Evolutionary conservation across 2,797 vertebrate species (phyloP).

Genomic region (Scyliorhinus canicula): DNA sequence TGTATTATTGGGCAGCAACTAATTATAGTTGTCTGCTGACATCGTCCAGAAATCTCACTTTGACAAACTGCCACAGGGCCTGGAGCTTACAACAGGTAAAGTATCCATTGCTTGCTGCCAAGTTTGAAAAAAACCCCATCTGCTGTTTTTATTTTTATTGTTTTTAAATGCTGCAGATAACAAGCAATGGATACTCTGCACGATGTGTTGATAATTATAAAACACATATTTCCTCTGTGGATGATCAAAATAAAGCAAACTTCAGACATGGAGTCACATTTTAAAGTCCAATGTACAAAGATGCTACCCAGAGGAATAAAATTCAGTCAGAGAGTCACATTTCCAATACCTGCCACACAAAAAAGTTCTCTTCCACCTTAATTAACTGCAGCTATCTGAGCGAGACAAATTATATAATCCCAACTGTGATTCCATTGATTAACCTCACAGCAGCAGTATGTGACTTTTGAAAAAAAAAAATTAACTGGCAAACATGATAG

Average conservation of each 20-base stretch:
- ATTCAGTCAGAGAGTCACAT: neutral
- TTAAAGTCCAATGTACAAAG: too few species aligned
- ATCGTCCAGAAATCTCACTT: neutral
- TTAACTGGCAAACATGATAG: neutral
- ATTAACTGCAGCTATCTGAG: neutral
- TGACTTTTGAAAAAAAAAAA: too few species aligned
- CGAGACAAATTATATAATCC: neutral
- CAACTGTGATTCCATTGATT: neutral
- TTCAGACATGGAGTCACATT: neutral
- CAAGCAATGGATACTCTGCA: neutral
- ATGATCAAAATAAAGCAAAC: neutral
- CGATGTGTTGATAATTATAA: slow-evolving; percentile 49
- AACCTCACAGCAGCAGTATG: too few species aligned
- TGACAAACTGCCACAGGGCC: neutral
- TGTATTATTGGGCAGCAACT: neutral
- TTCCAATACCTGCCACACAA: too few species aligned
- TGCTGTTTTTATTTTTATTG: neutral
- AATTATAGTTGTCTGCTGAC: neutral
- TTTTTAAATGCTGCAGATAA: neutral
- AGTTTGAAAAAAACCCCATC: neutral
- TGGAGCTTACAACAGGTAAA: neutral
- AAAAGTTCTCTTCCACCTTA: neutral
- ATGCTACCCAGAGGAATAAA: too few species aligned
- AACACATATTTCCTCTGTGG: slow-evolving; percentile 42
- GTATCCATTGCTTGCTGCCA: neutral